Evolutionary conservation across 2,797 vertebrate species (phyloP), one percentile per base, ranked within the genome.

Genomic region (Sebastes taczanowskii): DNA sequence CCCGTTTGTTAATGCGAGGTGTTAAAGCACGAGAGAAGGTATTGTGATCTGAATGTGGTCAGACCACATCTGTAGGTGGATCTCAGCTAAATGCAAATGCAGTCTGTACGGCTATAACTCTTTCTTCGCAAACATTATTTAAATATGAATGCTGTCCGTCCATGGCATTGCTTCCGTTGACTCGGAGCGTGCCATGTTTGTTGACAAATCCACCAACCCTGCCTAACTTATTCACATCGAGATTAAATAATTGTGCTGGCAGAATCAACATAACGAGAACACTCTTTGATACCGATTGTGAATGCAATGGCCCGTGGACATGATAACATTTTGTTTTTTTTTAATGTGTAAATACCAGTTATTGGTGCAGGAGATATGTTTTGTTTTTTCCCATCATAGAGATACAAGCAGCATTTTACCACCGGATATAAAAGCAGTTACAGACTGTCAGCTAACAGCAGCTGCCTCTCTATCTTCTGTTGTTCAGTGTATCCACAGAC

Each of bases 401-500:
- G 13, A 38, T 14, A 29, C 30, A 68, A 59, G 18, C 10, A 34
- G 8, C n/a, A 29, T 64, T 38, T 27, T 30, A 64, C 46, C 11
- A 38, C 14, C 27, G 14, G 6, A 34, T 58, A 22, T 49, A 20
- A 73, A 66, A n/a, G 2, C 13, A 49, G 32, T 38, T 11, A 35
- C 69, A 72, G 9, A 22, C n/a, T 20, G 34, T 73, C 18, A 25
- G 27, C 29, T 25, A 20, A 46, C 59, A 22, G 77, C 56, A 6
- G 30, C 61, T 34, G 13, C 18, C 55, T 69, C 11, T 52, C 10
- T 77, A 3, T 77, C 49, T 53, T 58, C 55, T 76, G 38, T 77
- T 72, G 22, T 62, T 88, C 71, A 75, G 34, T 49, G 20, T 60
- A 22, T 53, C 23, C 72, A 35, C 7, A 62, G 65, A 71, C 70